A percentile compares a stretch with the other conserved stretches of the same genome.
These are phyloP conservation scores for Sminthopsis crassicaudata DNA, from an alignment of 2,113 vertebrate species.

Conservation along the genomic window DNA sequence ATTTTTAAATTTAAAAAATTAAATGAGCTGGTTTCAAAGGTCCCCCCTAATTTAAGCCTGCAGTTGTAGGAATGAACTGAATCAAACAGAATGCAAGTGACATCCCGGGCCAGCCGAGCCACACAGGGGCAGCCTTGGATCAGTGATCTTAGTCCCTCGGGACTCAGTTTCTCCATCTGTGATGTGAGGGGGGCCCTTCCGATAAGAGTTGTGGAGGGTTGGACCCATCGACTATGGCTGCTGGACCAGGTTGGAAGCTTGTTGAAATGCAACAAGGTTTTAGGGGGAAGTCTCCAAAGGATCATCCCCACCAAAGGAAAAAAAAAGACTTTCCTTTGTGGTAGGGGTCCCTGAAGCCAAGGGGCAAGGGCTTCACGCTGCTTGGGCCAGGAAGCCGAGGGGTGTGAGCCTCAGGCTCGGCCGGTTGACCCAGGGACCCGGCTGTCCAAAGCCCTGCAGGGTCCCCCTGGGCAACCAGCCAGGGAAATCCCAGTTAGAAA, in stretches of 20 bases:
- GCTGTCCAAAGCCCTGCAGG: neutral
- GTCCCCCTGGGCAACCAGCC: neutral
- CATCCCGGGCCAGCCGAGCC: neutral
- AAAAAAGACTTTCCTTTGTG: neutral
- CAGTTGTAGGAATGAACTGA: neutral
- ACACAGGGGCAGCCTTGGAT: neutral
- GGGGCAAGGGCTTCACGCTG: neutral
- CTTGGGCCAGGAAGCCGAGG: neutral
- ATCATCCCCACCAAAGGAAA: neutral
- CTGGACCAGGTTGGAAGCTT: neutral
- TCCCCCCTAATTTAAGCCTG: no score
- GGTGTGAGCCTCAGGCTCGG: neutral
- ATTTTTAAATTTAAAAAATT: neutral
- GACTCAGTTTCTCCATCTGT: neutral
- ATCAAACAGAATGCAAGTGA: neutral
- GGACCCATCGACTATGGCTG: neutral
- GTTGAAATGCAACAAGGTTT: neutral
- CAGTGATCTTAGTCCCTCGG: neutral
- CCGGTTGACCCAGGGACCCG: neutral
- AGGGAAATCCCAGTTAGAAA: neutral
- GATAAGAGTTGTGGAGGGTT: neutral
- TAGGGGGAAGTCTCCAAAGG: neutral
- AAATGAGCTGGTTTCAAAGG: rapidly evolving
- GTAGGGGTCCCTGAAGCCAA: neutral
- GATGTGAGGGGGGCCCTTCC: neutral